phyloP scores from a whole-genome alignment of 2,888 invertebrate species.

The Meiosimyza decipiens region DNA sequence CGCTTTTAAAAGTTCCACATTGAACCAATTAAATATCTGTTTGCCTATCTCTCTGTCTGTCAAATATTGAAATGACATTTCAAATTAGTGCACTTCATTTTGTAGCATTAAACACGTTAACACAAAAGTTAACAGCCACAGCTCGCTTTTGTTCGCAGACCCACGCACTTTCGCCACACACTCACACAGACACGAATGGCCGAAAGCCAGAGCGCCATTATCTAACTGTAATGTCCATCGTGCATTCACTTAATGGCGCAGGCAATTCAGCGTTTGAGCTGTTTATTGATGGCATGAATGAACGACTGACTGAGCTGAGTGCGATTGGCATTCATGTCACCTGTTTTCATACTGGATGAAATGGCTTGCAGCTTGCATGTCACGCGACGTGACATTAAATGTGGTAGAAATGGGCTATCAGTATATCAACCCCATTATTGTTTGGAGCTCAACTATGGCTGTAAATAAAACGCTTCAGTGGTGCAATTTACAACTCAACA shows the following conservation, averaged over 20 bases:
- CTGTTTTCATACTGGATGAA: too few relatives aligned
- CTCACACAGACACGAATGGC: slow-evolving; percentile 4
- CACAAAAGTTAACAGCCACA: slow-evolving; percentile 28
- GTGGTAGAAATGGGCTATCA: slow-evolving; percentile 7
- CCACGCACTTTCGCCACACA: neutral
- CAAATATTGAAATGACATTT: slow-evolving; percentile 42
- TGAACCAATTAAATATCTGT: slow-evolving; percentile 14
- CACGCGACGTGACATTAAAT: slow-evolving; percentile 16
- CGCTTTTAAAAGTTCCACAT: slow-evolving; percentile 10
- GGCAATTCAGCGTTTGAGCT: slow-evolving; percentile 26
- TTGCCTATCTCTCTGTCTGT: slow-evolving; percentile 5
- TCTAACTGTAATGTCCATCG: neutral
- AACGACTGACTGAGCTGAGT: neutral
- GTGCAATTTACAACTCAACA: slow-evolving; percentile 42
- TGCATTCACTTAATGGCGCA: neutral
- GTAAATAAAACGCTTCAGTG: slow-evolving; percentile 16
- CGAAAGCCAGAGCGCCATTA: too few relatives aligned
- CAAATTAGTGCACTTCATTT: slow-evolving; percentile 44
- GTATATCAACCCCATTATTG: slow-evolving; percentile 24
- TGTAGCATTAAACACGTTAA: slow-evolving; percentile 36
- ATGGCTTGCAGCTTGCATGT: slow-evolving; percentile 5
- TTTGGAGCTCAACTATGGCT: neutral
- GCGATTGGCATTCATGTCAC: neutral
- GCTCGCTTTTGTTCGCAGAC: neutral
- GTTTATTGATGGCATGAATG: neutral